A percentile compares a stretch with the other conserved stretches of the same genome.
Evolutionary conservation across 2,888 invertebrate species (phyloP).

Genomic region (Chaitophorus viminalis): DNA sequence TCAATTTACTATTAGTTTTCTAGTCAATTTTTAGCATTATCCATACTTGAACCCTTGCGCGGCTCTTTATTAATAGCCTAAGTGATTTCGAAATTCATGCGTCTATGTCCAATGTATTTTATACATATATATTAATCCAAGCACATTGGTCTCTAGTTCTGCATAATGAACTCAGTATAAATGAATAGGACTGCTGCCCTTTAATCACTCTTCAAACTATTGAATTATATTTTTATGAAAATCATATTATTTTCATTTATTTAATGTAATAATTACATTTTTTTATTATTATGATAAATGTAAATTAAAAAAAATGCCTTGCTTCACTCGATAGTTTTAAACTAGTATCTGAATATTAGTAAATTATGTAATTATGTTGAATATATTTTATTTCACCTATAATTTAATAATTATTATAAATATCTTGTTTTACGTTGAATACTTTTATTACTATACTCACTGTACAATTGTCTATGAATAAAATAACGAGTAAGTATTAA

Average conservation of each 20-base stretch:
- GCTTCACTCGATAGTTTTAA: no score
- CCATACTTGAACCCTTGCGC: background rate
- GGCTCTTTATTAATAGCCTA: no score
- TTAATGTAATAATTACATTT: background rate
- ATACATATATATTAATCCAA: background rate
- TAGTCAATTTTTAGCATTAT: constrained; percentile 4
- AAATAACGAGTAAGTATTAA: background rate
- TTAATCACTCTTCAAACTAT: background rate
- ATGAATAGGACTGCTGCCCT: background rate
- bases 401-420: no score
- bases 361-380: no score
- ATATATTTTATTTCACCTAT: no score
- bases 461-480: background rate
- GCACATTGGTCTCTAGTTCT: background rate
- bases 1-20: background rate
- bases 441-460: no score
- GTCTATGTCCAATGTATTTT: background rate
- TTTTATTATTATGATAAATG: background rate
- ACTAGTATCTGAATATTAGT: no score
- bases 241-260: background rate
- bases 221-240: background rate
- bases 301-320: background rate
- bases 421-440: no score
- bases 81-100: background rate
- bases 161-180: background rate